phyloP scores from a whole-genome alignment of 2,888 invertebrate species.

The Lycaena phlaeas region DNA sequence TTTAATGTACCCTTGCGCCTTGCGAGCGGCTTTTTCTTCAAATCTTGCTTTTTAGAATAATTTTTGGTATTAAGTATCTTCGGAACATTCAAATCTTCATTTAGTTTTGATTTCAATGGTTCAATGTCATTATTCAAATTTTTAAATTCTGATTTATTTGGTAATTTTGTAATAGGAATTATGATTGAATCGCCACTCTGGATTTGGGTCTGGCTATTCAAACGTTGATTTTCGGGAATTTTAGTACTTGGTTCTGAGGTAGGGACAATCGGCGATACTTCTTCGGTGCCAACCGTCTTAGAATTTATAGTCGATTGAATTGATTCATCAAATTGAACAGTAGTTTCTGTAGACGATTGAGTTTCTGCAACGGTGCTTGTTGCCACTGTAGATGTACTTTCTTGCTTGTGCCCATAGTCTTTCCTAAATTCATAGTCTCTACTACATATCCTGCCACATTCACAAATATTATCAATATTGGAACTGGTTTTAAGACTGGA shows the following conservation, averaged over 20 bases:
- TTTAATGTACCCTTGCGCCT: conserved; percentile 63
- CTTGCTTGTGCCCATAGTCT: conserved; percentile 25
- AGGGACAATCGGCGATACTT: not conserved
- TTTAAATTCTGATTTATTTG: conserved; percentile 8
- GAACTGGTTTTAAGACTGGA: conserved; percentile 55
- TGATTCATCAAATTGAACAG: not conserved
- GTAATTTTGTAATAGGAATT: not conserved
- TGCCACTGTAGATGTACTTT: conserved; percentile 14
- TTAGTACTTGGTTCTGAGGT: not conserved
- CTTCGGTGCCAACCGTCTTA: not conserved
- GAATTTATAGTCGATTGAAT: not conserved
- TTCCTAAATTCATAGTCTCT: conserved; percentile 56
- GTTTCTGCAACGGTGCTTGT: conserved; percentile 12
- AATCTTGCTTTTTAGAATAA: conserved; percentile 39
- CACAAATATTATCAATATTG: conserved; percentile 67
- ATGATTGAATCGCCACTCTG: too few species aligned
- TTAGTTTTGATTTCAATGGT: conserved; percentile 32
- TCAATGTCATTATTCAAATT: conserved; percentile 45
- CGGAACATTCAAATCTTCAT: conserved; percentile 47
- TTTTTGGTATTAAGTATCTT: conserved; percentile 34
- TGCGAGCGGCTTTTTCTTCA: conserved; percentile 48
- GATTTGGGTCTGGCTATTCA: too few species aligned
- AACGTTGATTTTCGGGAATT: not conserved
- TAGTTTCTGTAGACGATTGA: conserved; percentile 10
- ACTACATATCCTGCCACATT: conserved; percentile 66